Base-by-base conservation (phyloP, 2,797 vertebrate genomes). In the Cirrhinus molitorella region DNA sequence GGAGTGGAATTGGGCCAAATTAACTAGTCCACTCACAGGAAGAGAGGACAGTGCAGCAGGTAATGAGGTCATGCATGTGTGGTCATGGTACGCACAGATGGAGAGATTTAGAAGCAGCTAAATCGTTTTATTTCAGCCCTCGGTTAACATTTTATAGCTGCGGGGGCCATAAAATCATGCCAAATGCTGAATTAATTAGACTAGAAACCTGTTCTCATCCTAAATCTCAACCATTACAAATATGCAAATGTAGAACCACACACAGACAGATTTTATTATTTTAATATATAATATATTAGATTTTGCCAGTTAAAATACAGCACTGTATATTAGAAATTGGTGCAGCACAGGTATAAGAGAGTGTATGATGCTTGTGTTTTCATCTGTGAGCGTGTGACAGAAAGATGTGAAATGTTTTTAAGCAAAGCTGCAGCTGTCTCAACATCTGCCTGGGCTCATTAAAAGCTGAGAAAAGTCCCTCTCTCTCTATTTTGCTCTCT, bases 371-470 rank as follows among this genome's bases (percentile, higher is more conserved):
- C 40, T 81, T 63, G 57, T 63, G 17, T 73, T 70, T 59, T 77
- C 65, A 40, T 65, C 55, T 71, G 45, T 10, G 34, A 45, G 59
- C 10, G 51, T 55, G 21, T 17, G 19, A 66, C 43, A 28, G 34
- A 57, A 51, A 61, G 79, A 51, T 25, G 53, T 6, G 37, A 45
- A 6, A 61, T 71, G 67, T 82, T 80, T 86, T 28, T 23, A 75
- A 70, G 63, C 25, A 75, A 17, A 75, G 23, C 40, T 34, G 5
- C 68, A 75, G 51, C 75, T 75, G 85, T 81, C 37, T 81, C 47
- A 84, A 84, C 86, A 87, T 79, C 86, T 87, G 79, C 72, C 61
- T 4, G 19, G 23, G 40, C 68, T 82, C 74, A 57, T 82, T 85
- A 85, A 81, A 67, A 72, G n/a, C 43, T 17, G 12, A 68, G 31